These are phyloP conservation scores for Caenorhabditis japonica DNA, from an alignment of 2,888 invertebrate species.

Conservation along the genomic window DNA sequence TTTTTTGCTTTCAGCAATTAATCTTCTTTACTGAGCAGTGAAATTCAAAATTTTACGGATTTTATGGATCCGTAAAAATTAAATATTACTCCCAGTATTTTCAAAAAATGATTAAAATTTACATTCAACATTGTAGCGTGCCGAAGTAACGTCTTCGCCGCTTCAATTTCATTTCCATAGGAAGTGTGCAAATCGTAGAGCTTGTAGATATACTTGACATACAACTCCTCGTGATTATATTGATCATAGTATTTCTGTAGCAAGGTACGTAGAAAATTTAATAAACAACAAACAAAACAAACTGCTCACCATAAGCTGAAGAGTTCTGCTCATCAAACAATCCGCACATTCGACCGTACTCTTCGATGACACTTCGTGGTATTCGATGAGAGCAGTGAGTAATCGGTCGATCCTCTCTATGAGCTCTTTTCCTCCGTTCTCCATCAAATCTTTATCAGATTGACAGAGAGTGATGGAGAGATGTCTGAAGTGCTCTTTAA, in stretches of 20 bases:
- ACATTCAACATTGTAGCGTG: slow-evolving; percentile 77
- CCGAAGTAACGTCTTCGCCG: slow-evolving; percentile 87
- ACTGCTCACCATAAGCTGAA: slow-evolving; percentile 86
- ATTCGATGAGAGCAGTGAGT: slow-evolving; percentile 89
- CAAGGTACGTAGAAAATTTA: too few relatives aligned
- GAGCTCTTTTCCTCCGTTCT: slow-evolving; percentile 54
- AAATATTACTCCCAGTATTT: too few relatives aligned
- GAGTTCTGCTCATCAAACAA: slow-evolving; percentile 89
- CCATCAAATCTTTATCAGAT: slow-evolving; percentile 60
- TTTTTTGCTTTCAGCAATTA: too few relatives aligned
- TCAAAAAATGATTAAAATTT: slow-evolving; percentile 9
- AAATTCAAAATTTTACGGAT: too few relatives aligned
- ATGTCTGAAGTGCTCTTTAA: slow-evolving; percentile 83
- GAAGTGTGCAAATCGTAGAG: slow-evolving; percentile 90
- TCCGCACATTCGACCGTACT: slow-evolving; percentile 83
- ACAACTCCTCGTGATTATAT: slow-evolving; percentile 93
- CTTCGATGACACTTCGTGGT: slow-evolving; percentile 82
- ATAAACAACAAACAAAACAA: too few relatives aligned
- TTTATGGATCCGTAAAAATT: too few relatives aligned
- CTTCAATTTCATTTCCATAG: slow-evolving; percentile 93
- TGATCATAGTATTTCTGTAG: slow-evolving; percentile 92
- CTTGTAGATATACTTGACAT: slow-evolving; percentile 93
- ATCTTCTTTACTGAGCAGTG: too few relatives aligned
- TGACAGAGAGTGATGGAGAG: slow-evolving; percentile 54
- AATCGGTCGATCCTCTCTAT: slow-evolving; percentile 85